A percentile compares a stretch with the other conserved stretches of the same genome.
Conservation (phyloP, 2,888 invertebrate genomes). For the Taenaris catops region DNA sequence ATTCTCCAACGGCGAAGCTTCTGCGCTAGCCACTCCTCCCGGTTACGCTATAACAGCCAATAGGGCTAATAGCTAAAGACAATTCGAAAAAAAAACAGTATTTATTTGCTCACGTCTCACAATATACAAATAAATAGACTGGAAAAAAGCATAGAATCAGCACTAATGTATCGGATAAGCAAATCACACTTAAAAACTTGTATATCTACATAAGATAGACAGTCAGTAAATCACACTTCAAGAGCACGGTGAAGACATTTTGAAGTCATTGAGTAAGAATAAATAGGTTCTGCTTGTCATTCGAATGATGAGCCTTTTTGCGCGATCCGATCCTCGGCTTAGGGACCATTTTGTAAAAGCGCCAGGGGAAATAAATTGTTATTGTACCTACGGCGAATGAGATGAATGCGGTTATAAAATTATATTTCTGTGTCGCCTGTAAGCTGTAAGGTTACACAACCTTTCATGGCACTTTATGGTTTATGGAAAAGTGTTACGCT, state of each 20-base stretch:
- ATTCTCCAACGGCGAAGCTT: no score
- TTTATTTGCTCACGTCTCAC: no score
- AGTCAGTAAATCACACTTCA: slow-evolving; percentile 19
- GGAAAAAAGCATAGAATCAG: no score
- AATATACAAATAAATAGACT: no score
- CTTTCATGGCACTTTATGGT: no score
- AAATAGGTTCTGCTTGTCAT: slow-evolving; percentile 18
- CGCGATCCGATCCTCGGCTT: slow-evolving; percentile 6
- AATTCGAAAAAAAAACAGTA: no score
- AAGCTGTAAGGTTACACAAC: no score
- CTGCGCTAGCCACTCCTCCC: no score
- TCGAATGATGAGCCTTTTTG: slow-evolving; percentile 11
- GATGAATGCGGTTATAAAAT: slow-evolving; percentile 2
- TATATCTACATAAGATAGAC: neutral
- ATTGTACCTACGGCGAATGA: slow-evolving; percentile 1
- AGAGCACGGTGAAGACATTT: slow-evolving; percentile 11
- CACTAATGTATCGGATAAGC: no score
- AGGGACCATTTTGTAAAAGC: slow-evolving; percentile 4
- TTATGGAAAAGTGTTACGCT: no score
- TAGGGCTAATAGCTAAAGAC: no score
- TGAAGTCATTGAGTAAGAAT: slow-evolving; percentile 7
- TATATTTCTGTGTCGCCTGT: neutral
- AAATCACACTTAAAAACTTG: neutral
- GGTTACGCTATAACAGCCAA: no score
- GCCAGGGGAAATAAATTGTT: slow-evolving; percentile 3